Conservation (phyloP, 2,888 invertebrate species). For the Hirtodrosophila alboralis region DNA sequence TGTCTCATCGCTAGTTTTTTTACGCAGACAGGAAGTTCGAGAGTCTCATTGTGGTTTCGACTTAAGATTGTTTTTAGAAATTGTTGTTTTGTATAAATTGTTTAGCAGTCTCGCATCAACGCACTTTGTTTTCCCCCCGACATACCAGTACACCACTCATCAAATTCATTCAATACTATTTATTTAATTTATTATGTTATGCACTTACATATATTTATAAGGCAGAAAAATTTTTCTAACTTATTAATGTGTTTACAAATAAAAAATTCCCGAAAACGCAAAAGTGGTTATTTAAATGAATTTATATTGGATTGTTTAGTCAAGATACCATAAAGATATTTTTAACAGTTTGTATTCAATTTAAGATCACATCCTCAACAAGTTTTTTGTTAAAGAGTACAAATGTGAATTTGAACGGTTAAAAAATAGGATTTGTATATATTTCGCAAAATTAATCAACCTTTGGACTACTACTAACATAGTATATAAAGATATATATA, state of each 20-base stretch:
- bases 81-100: slow-evolving; percentile 66
- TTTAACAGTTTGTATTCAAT: too few species aligned
- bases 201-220: slow-evolving; percentile 40
- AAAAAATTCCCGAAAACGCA: slow-evolving; percentile 43
- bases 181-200: slow-evolving; percentile 75
- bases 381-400: too few species aligned
- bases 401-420: too few species aligned
- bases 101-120: slow-evolving; percentile 32
- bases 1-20: slow-evolving; percentile 17
- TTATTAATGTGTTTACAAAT: slow-evolving; percentile 64
- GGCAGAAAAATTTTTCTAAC: slow-evolving; percentile 33
- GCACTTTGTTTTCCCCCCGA: slow-evolving; percentile 30
- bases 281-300: not conserved
- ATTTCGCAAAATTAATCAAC: too few species aligned
- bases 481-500: too few species aligned
- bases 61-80: slow-evolving; percentile 35
- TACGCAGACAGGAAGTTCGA: not conserved
- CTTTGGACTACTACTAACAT: too few species aligned
- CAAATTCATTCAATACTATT: slow-evolving; percentile 54
- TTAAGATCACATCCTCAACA: too few species aligned
- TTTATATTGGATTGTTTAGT: not conserved
- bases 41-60: slow-evolving; percentile 17
- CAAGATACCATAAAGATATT: too few species aligned
- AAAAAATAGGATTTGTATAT: too few species aligned
- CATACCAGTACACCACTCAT: slow-evolving; percentile 29